Evolutionary conservation across 2,797 vertebrate species (phyloP).

Genomic region (Peromyscus melanophrys): DNA sequence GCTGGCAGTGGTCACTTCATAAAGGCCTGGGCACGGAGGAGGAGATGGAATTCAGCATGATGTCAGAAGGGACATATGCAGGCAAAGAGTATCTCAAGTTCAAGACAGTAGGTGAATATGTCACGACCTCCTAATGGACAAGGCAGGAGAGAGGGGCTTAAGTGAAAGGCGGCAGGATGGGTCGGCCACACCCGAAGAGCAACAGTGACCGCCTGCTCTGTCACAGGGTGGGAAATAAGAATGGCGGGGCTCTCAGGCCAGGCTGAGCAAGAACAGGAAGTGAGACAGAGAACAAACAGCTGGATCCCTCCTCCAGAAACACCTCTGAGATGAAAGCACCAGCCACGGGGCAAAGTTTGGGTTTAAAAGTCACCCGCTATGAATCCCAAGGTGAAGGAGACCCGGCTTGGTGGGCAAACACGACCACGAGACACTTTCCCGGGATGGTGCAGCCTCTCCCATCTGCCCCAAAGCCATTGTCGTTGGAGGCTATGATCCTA

Average conservation of each 20-base stretch:
- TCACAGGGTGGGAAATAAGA: not conserved
- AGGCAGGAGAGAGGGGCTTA: not conserved
- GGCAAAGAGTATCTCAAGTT: constrained; percentile 10
- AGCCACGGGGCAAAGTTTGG: not conserved
- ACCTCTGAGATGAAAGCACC: not conserved
- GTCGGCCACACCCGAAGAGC: rapidly evolving
- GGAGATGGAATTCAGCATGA: not conserved
- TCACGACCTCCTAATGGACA: constrained; percentile 47
- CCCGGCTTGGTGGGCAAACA: not conserved
- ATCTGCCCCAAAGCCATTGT: not conserved
- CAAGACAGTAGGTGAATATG: not conserved
- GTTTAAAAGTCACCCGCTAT: not conserved
- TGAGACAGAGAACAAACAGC: not conserved
- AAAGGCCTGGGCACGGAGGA: not conserved
- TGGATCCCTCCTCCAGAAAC: not conserved
- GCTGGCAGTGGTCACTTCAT: not conserved
- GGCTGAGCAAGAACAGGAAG: not conserved
- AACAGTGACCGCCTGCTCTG: not conserved
- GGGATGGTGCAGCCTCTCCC: not conserved
- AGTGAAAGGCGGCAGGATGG: not conserved
- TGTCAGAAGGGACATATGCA: rapidly evolving
- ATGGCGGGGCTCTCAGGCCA: not conserved
- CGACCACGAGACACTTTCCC: not conserved
- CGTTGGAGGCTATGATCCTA: not conserved
- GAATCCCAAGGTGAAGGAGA: not conserved